Conservation (phyloP, 1,140 invertebrate species). For the Drosophila sp. region DNA sequence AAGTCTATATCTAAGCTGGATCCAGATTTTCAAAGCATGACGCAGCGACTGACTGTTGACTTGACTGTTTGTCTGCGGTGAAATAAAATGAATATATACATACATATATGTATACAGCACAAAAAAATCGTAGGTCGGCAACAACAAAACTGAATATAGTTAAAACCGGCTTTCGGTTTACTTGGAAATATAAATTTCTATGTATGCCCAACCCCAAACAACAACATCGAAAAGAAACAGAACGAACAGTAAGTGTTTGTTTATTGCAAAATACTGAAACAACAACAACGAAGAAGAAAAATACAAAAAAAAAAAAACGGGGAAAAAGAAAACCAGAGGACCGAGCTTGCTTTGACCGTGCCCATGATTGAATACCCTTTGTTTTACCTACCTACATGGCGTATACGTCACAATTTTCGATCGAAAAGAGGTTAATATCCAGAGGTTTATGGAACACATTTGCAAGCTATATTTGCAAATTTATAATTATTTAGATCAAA, state of each 20-base stretch:
- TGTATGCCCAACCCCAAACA: constrained; percentile 41
- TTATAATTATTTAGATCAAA: too few relatives aligned
- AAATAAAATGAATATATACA: constrained; percentile 32
- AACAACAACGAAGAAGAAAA: constrained; percentile 24
- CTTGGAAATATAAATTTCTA: constrained; percentile 69
- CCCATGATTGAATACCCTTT: too few relatives aligned
- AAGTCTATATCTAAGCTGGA: constrained; percentile 25
- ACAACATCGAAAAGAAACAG: constrained; percentile 55
- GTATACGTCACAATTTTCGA: too few relatives aligned
- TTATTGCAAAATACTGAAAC: constrained; percentile 63
- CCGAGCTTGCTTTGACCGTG: too few relatives aligned
- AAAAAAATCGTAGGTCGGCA: constrained; percentile 66
- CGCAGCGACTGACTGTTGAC: constrained; percentile 32
- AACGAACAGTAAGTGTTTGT: constrained; percentile 66
- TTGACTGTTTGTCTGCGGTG: constrained; percentile 66
- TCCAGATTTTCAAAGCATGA: constrained; percentile 66
- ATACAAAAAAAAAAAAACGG: constrained; percentile 1
- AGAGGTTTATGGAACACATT: too few relatives aligned
- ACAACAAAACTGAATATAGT: constrained; percentile 30
- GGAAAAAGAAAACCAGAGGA: constrained; percentile 8
- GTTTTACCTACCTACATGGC: too few relatives aligned
- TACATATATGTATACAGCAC: not conserved
- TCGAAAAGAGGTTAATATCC: too few relatives aligned
- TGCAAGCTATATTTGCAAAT: too few relatives aligned
- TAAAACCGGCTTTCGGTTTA: constrained; percentile 67